These are phyloP conservation scores for Tetragnatha versicolor DNA, from an alignment of 1,140 invertebrate species.

Conservation along the genomic window DNA sequence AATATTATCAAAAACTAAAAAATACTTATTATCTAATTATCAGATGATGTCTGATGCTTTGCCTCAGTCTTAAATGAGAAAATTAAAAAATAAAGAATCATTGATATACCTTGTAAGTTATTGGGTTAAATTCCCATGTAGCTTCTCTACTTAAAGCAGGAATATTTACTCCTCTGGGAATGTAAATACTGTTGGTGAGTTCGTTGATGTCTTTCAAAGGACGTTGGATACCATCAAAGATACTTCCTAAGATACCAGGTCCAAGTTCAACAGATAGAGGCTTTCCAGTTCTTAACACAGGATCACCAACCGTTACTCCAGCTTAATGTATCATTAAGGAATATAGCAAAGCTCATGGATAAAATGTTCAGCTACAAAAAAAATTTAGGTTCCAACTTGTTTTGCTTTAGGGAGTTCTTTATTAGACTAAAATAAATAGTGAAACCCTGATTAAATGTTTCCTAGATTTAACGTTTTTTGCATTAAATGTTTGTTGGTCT, in stretches of 20 bases:
- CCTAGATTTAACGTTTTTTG: no score
- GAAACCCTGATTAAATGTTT: no score
- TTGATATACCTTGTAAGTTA: constrained; percentile 77
- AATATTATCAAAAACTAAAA: constrained; percentile 5
- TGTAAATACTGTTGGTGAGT: constrained; percentile 95
- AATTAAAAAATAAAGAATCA: not conserved
- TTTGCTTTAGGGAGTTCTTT: no score
- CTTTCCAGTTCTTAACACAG: constrained; percentile 96
- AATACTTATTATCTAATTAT: not conserved
- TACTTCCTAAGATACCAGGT: constrained; percentile 98
- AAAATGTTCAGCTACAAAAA: no score
- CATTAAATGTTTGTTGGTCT: no score
- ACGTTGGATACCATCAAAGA: constrained; percentile 99
- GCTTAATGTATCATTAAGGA: no score
- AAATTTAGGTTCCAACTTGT: no score
- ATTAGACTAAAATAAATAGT: no score
- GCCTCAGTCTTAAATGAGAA: not conserved
- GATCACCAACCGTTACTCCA: constrained; percentile 99
- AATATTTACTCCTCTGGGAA: constrained; percentile 97
- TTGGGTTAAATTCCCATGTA: constrained; percentile 93
- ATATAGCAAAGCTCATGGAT: no score
- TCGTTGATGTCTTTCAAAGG: constrained; percentile 96
- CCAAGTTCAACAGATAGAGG: constrained; percentile 97
- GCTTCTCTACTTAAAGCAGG: constrained; percentile 83
- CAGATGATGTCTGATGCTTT: not conserved